Conservation (phyloP, 2,113 vertebrate genomes). For the Protomyctophum bolini region DNA sequence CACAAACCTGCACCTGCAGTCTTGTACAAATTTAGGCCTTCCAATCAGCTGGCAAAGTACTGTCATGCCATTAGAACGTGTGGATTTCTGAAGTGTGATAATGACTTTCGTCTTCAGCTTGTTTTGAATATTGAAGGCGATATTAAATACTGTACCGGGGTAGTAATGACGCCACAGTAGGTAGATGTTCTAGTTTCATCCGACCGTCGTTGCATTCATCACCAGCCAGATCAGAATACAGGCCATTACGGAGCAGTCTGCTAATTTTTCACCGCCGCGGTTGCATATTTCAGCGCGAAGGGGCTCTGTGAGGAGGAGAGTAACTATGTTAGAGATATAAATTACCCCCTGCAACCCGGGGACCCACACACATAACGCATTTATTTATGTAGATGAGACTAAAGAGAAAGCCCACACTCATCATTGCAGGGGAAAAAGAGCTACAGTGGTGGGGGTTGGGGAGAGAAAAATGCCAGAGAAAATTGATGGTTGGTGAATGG, state of each 20-base stretch:
- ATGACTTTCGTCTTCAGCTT: neutral
- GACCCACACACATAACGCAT: slow-evolving; percentile 40
- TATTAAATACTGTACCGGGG: neutral
- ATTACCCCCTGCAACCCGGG: slow-evolving; percentile 35
- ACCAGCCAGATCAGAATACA: neutral
- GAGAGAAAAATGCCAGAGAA: slow-evolving; percentile 4
- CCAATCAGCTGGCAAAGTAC: too few relatives aligned
- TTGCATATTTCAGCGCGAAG: slow-evolving; percentile 33
- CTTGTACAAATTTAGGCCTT: too few relatives aligned
- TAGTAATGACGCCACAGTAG: neutral
- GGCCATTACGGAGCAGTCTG: neutral
- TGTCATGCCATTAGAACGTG: neutral
- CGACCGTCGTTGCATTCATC: slow-evolving; percentile 1
- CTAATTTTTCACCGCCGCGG: slow-evolving; percentile 12
- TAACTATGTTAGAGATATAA: slow-evolving; percentile 34
- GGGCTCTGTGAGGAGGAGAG: slow-evolving; percentile 16
- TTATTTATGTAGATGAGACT: slow-evolving; percentile 46
- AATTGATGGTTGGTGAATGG: slow-evolving; percentile 31
- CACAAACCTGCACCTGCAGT: neutral
- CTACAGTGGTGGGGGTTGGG: neutral
- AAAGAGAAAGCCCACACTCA: slow-evolving; percentile 46
- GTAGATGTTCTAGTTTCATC: neutral
- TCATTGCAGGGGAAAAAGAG: slow-evolving; percentile 13
- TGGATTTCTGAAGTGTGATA: neutral
- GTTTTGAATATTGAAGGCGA: neutral